Percentiles rank a stretch among this genome's conserved stretches.
Conservation (phyloP, 2,797 vertebrate genomes). For the Lycodopsis pacificus region DNA sequence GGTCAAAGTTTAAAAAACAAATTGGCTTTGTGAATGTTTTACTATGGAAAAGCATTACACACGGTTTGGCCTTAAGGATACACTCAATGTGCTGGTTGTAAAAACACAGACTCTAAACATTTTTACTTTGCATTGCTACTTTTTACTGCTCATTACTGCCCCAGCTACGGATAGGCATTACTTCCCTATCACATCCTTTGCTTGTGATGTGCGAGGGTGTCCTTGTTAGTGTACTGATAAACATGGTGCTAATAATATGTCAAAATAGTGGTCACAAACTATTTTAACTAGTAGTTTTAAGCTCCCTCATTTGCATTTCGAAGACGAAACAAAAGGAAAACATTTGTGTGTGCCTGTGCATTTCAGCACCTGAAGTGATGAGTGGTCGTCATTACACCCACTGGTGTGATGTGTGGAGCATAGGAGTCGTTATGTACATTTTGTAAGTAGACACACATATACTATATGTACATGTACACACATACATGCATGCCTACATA, state of each 20-base stretch:
- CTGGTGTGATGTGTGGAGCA: conserved; percentile 93
- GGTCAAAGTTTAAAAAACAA: not conserved
- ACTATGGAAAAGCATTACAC: not conserved
- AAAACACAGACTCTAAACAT: not conserved
- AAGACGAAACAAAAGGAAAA: not conserved
- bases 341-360: conserved; percentile 39
- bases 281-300: conserved; percentile 1
- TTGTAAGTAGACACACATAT: conserved; percentile 85
- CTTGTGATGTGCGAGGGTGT: not conserved
- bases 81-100: not conserved
- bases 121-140: not conserved
- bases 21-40: too few relatives aligned
- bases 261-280: conserved; percentile 6
- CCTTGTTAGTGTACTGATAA: conserved; percentile 10
- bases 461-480: conserved; percentile 12
- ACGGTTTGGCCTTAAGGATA: not conserved
- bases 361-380: conserved; percentile 92
- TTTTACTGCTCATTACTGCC: conserved; percentile 40
- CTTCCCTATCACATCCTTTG: not conserved
- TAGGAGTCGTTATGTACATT: conserved; percentile 93
- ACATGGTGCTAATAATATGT: not conserved
- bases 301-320: not conserved
- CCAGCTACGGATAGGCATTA: conserved; percentile 3
- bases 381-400: conserved; percentile 89
- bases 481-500: not conserved